Percentiles rank a stretch among this genome's conserved stretches.
phyloP scores from a whole-genome alignment of 1,140 invertebrate species.

The Apis florea region DNA sequence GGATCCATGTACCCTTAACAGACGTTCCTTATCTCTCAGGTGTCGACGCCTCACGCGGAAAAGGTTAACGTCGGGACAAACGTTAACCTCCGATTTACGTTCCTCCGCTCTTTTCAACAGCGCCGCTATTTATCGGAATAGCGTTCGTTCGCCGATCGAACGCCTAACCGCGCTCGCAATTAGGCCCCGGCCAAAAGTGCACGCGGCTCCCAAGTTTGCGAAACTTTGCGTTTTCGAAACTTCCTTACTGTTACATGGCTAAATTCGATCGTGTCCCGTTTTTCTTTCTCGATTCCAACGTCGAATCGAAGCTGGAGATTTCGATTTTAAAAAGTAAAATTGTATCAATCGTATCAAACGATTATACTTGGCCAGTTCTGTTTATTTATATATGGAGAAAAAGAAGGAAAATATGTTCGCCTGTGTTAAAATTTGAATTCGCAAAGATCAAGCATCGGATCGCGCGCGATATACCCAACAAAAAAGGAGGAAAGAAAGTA shows the following conservation, averaged over 20 bases:
- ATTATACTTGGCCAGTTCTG: no score
- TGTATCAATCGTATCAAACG: no score
- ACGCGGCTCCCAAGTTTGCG: conserved; percentile 22
- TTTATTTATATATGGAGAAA: no score
- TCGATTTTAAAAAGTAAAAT: no score
- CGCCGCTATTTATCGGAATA: conserved; percentile 22
- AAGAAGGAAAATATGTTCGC: no score
- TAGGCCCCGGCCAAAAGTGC: conserved; percentile 17
- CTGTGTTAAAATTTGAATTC: no score
- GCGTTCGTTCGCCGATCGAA: neutral
- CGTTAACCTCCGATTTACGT: conserved; percentile 50
- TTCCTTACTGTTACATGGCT: neutral
- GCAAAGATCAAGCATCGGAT: no score
- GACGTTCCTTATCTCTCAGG: conserved; percentile 52
- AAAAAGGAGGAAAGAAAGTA: no score
- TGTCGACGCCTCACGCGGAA: conserved; percentile 50
- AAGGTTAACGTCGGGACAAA: conserved; percentile 53
- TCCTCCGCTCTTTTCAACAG: conserved; percentile 27
- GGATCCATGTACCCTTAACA: conserved; percentile 50
- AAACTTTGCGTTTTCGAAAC: neutral
- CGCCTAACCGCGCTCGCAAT: conserved; percentile 40
- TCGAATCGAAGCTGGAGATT: no score
- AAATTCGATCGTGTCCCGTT: no score
- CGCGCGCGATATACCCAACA: no score
- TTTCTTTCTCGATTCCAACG: no score